phyloP scores from a whole-genome alignment of 2,888 invertebrate species.

The Cheilosia grossa region DNA sequence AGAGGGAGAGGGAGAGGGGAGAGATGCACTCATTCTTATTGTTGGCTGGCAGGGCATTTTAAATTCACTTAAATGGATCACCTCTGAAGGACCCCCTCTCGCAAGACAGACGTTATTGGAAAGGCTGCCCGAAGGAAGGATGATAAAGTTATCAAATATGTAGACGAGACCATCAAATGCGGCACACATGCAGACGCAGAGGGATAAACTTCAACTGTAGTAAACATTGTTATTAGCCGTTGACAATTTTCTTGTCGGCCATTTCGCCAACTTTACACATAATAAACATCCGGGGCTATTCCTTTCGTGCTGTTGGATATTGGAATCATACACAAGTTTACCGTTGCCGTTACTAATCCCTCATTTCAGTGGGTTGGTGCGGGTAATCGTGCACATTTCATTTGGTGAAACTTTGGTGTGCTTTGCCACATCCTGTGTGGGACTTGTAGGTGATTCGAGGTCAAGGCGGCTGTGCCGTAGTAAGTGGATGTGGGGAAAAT shows the following conservation, averaged over 20 bases:
- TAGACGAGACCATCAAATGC: neutral
- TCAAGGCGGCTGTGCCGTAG: slow-evolving; percentile 1
- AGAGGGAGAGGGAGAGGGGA: neutral
- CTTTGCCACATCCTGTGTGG: neutral
- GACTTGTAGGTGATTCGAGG: slow-evolving; percentile 8
- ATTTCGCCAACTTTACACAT: slow-evolving; percentile 54
- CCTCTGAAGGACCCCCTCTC: slow-evolving; percentile 19
- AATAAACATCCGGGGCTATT: slow-evolving; percentile 41
- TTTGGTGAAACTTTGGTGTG: slow-evolving; percentile 11
- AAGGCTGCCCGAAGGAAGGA: slow-evolving; percentile 9
- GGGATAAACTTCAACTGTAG: slow-evolving; percentile 34
- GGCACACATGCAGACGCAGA: neutral
- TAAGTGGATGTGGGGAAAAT: neutral
- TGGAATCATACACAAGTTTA: slow-evolving; percentile 23
- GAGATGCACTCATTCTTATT: slow-evolving; percentile 12
- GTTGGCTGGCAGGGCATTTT: slow-evolving; percentile 12
- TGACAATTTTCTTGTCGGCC: slow-evolving; percentile 40
- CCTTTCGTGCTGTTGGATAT: slow-evolving; percentile 3
- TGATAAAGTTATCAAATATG: slow-evolving; percentile 26
- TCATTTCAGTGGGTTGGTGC: neutral
- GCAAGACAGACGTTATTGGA: slow-evolving; percentile 5
- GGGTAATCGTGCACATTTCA: neutral
- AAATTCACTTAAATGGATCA: slow-evolving; percentile 55
- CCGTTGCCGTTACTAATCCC: slow-evolving; percentile 18
- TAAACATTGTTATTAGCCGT: slow-evolving; percentile 50